Evolutionary conservation across 1,140 invertebrate genomes (phyloP), one percentile per base, ranked within the genome.

Genomic region (Halictus rubicundus): DNA sequence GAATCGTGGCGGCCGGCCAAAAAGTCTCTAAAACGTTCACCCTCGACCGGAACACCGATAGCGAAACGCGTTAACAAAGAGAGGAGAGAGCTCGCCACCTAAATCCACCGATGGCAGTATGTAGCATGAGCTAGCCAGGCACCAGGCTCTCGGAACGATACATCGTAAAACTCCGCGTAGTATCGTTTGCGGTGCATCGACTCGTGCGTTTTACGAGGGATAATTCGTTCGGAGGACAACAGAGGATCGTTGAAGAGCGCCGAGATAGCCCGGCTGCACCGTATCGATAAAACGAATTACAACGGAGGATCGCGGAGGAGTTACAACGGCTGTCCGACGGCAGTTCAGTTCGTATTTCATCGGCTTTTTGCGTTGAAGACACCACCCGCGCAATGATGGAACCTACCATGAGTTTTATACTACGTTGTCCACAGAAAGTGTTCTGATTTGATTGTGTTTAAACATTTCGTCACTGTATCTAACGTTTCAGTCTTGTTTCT

Each of bases 241-340:
- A n/a, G n/a, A 19, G 73, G 64, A 19, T 60, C 23, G 14, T n/a
- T 12, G 52, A 19, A 23, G 49, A 42, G 52, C 16, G 21, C 42
- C 46, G 42, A 5, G 42, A 72, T 72, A 63, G 59, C 49, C 12
- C 5, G 39, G 23, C 42, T 3, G n/a, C 14, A 25, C 27, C 59
- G 76, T 71, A 64, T 78, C 76, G 68, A 71, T 71, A 64, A 78
- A 71, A 78, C 42, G 68, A 78, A 78, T 78, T 71, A 71, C 68
- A 69, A 16, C 32, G 7, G 46, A 25, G 52, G 21, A 54, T 54
- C 52, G 19, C 52, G 19, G 52, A 19, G 16, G 52, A 54, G 52
- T 54, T 54, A 54, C 46, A 49, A 49, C 1, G 16, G 46, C 12
- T 14, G 12, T 19, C 46, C 16, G 32, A 1, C 37, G 19, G 14